Evolutionary conservation across 2,888 invertebrate genomes (phyloP).

Genomic region (Pandemis cinnamomeana): DNA sequence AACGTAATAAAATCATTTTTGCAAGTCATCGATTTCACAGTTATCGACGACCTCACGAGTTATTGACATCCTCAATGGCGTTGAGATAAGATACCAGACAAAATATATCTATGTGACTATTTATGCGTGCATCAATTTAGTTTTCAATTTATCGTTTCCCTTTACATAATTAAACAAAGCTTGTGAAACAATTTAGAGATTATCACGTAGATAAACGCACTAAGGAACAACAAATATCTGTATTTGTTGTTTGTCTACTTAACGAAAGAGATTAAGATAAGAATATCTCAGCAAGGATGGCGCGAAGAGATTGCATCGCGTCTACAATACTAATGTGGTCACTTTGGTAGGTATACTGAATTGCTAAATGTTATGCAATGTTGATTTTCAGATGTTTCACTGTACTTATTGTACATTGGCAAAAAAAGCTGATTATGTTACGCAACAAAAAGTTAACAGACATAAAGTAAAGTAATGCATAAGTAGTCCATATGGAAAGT

Average conservation of each 20-base stretch:
- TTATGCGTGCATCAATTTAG: background rate
- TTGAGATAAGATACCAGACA: background rate
- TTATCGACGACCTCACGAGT: slow-evolving; percentile 1
- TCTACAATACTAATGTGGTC: background rate
- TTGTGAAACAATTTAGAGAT: background rate
- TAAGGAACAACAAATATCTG: background rate
- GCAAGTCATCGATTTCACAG: background rate
- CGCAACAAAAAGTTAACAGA: background rate
- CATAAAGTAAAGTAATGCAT: background rate
- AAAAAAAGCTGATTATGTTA: background rate
- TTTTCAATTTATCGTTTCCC: background rate
- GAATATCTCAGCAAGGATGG: background rate
- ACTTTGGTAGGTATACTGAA: background rate
- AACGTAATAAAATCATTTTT: background rate
- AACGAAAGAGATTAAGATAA: background rate
- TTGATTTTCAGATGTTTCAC: background rate
- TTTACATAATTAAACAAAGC: background rate
- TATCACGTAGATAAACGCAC: background rate
- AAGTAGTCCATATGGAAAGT: too few relatives aligned
- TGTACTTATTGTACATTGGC: background rate
- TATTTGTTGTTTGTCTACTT: background rate
- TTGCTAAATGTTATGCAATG: background rate
- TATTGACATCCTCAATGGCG: background rate
- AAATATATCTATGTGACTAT: background rate
- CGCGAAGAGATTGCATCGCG: background rate